phyloP scores from a whole-genome alignment of 2,797 vertebrate genomes.

The Thaleichthys pacificus region DNA sequence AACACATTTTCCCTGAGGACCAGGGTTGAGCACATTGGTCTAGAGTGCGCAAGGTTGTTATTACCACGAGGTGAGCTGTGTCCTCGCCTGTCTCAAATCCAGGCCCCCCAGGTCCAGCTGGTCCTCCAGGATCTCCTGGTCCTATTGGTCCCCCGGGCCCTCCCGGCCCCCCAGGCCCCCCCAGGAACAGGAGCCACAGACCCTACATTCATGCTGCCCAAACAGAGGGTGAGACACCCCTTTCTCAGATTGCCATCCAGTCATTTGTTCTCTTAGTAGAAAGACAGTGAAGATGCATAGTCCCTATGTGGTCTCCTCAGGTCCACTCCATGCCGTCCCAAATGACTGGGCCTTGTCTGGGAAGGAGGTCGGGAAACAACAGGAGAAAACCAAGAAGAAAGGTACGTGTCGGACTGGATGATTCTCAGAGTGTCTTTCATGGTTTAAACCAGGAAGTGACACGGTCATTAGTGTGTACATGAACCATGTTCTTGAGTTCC shows the following conservation, averaged over 20 bases:
- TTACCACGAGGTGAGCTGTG: not conserved
- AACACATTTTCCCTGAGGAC: not conserved
- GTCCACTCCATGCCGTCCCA: slow-evolving; percentile 67
- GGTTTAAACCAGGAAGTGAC: not conserved
- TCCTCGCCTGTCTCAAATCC: slow-evolving; percentile 16
- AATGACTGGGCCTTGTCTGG: slow-evolving; percentile 81
- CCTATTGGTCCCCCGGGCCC: slow-evolving; percentile 78
- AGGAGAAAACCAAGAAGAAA: slow-evolving; percentile 59
- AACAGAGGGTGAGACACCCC: slow-evolving; percentile 62
- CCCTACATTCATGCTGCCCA: slow-evolving; percentile 70
- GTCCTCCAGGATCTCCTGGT: slow-evolving; percentile 80
- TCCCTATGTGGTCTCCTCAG: slow-evolving; percentile 42
- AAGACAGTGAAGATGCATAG: not conserved
- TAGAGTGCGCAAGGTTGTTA: not conserved
- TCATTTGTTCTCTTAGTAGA: not conserved
- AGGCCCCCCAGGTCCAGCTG: slow-evolving; percentile 60
- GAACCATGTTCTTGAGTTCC: slow-evolving; percentile 12
- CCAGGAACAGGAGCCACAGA: slow-evolving; percentile 79
- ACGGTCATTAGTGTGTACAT: not conserved
- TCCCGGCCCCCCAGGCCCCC: slow-evolving; percentile 77
- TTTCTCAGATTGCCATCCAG: not conserved
- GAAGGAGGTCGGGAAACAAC: slow-evolving; percentile 68
- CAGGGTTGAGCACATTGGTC: not conserved
- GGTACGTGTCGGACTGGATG: slow-evolving; percentile 66
- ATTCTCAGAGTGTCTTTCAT: not conserved